phyloP scores from a whole-genome alignment of 2,797 vertebrate genomes.

The Fratercula arctica region DNA sequence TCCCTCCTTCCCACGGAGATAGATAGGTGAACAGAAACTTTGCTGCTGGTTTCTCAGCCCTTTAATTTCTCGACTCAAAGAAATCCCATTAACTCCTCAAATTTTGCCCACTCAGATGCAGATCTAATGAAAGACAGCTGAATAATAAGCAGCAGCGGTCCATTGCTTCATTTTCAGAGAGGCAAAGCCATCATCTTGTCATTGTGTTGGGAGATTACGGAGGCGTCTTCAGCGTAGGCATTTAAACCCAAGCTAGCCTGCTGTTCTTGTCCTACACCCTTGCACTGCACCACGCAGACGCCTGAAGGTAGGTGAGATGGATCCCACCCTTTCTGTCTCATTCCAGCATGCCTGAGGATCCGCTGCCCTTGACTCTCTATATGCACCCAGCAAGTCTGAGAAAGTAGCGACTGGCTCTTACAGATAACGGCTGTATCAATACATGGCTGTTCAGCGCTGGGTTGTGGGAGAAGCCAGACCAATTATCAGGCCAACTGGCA shows the following conservation, averaged over 20 bases:
- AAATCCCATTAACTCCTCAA: neutral
- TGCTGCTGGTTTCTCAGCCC: neutral
- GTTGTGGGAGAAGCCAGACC: neutral
- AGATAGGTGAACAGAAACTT: neutral
- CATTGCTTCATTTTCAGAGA: neutral
- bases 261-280: neutral
- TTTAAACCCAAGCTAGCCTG: neutral
- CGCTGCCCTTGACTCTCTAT: neutral
- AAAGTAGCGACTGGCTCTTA: neutral
- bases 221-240: rapidly evolving
- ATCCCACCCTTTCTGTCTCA: neutral
- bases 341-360: neutral
- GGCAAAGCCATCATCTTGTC: neutral
- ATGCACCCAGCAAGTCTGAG: neutral
- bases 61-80: neutral
- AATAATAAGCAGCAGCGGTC: neutral
- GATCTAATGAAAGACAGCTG: neutral
- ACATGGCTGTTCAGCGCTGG: neutral
- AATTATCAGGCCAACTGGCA: neutral
- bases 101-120: neutral
- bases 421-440: rapidly evolving
- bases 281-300: rapidly evolving
- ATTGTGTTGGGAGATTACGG: neutral
- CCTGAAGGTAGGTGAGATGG: neutral
- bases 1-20: neutral